Percentiles rank a stretch among this genome's conserved stretches.
phyloP scores from a whole-genome alignment of 2,797 vertebrate species.

The Ciconia nigra region DNA sequence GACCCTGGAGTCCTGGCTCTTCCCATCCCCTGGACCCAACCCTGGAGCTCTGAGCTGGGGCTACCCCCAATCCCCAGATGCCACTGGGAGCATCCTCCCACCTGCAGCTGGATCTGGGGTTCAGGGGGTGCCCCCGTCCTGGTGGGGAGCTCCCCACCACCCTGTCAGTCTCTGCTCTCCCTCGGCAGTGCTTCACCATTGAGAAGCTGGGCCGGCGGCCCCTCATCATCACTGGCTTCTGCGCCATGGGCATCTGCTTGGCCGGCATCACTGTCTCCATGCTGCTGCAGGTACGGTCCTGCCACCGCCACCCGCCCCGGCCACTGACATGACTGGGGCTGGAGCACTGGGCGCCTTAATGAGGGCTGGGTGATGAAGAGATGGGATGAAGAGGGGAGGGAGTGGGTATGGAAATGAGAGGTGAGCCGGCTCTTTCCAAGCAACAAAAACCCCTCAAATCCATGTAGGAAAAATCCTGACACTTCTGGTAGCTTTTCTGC shows the following conservation, averaged over 20 bases:
- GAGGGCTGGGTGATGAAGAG: background rate
- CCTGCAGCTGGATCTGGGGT: background rate
- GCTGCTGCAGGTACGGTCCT: conserved; percentile 81
- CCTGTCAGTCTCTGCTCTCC: background rate
- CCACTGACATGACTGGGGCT: rapidly evolving
- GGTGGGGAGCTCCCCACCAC: background rate
- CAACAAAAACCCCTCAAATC: background rate
- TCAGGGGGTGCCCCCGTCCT: rapidly evolving
- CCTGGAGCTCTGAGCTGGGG: background rate
- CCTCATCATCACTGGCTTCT: conserved; percentile 86
- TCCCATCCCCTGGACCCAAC: background rate
- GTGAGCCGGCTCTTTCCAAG: background rate
- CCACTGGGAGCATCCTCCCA: rapidly evolving
- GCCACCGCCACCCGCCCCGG: background rate
- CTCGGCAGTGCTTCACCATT: conserved; percentile 84
- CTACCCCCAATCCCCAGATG: rapidly evolving
- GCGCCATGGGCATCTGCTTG: conserved; percentile 87
- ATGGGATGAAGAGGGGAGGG: background rate
- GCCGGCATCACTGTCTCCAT: conserved; percentile 85
- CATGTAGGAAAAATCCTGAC: background rate
- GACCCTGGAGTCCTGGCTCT: background rate
- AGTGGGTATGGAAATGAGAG: rapidly evolving
- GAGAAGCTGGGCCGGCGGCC: conserved; percentile 86
- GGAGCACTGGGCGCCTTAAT: background rate
- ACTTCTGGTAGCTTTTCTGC: background rate